Base-by-base conservation (phyloP, 2,113 vertebrate genomes). In the Barnardius zonarius region DNA sequence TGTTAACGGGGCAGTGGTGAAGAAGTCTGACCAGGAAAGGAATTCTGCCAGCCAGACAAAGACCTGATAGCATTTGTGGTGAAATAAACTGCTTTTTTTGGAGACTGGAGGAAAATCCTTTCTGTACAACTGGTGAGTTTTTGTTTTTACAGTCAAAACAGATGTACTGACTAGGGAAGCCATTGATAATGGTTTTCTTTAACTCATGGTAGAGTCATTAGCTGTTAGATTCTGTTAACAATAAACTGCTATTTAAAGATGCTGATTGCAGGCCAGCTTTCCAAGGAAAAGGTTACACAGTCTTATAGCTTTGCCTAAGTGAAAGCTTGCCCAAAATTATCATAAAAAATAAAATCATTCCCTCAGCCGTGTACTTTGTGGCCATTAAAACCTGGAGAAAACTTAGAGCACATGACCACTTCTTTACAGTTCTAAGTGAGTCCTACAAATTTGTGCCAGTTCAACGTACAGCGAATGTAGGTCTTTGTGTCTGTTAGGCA, bases 41-140 rank as follows among this genome's bases (percentile, higher is more conserved):
- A 92, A 72, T 93, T 73, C 66, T 91, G 64, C 57, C 74, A 4
- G 1, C 51, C 84, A 68, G 63, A 61, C 31, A 35, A 83, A 68
- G 76, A 9, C 88, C 41, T 77, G 86, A 66, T 62, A 79, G 66
- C 66, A 17, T 90, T 83, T 72, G 44, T 35, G 37, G 33, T 37
- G 73, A 78, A 86, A 90, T 88, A 80, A 86, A 59, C 76, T 91
- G 86, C 66, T 86, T 62, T 93, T 57, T 86, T 91, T 76, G 83
- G 87, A 86, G 76, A n/a, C 66, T 35, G 57, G 39, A 81, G 72
- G 87, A 78, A 97, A 97, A 95, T 86, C 82, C 84, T 97, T 96
- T 89, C 64, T 37, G 57, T 92, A 24, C 54, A 97, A 88, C 83
- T 97, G 95, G 59, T 88, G 88, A 88, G 73, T 70, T 95, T 68